A percentile compares a stretch with the other conserved stretches of the same genome.
Evolutionary conservation across 2,888 invertebrate species (phyloP).

Genomic region (Eremobia ochroleuca): DNA sequence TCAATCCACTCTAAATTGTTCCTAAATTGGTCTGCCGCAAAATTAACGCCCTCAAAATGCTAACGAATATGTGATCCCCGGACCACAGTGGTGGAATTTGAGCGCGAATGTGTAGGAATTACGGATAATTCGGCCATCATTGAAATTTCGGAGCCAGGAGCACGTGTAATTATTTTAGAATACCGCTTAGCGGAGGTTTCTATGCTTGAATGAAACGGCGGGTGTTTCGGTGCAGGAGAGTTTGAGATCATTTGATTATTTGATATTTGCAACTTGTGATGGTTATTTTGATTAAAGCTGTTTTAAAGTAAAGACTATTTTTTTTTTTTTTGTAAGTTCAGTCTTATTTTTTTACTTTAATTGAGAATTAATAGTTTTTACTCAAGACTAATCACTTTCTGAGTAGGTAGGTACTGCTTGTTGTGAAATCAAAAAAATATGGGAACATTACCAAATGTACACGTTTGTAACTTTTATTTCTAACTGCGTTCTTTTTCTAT

Average conservation of each 20-base stretch:
- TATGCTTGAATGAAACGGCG: not conserved
- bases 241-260: not conserved
- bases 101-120: constrained; percentile 60
- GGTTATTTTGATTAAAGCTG: not conserved
- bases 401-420: not conserved
- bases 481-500: not conserved
- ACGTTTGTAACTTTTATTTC: not conserved
- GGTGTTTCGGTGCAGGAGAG: not conserved
- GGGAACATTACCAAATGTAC: not conserved
- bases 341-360: not conserved
- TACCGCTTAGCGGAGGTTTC: constrained; percentile 20
- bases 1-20: constrained; percentile 68
- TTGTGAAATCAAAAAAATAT: not conserved
- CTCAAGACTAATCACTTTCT: not conserved
- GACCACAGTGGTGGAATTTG: constrained; percentile 61
- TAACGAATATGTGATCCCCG: constrained; percentile 73
- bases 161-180: constrained; percentile 53
- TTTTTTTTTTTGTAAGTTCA: not conserved
- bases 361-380: not conserved
- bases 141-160: constrained; percentile 46
- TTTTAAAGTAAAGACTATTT: not conserved
- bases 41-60: constrained; percentile 73
- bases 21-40: constrained; percentile 72
- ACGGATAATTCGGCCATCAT: constrained; percentile 53
- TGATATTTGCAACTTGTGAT: not conserved